phyloP scores from a whole-genome alignment of 2,797 vertebrate species.

The Spinus olivaceus region DNA sequence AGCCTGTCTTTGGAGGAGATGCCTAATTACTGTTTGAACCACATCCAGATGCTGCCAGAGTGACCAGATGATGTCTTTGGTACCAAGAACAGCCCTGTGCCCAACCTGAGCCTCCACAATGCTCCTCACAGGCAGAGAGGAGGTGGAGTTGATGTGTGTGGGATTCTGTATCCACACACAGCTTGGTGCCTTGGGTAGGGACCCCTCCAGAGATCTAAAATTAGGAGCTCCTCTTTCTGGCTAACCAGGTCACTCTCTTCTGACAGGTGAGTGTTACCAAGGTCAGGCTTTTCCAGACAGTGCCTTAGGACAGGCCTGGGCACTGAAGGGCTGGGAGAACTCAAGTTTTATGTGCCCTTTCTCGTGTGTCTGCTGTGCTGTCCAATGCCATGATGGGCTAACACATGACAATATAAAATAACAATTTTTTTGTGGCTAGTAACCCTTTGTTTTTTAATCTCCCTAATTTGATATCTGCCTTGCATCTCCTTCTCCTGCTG shows the following conservation, averaged over 20 bases:
- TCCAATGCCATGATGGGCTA: neutral
- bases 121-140: neutral
- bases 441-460: neutral
- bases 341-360: neutral
- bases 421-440: fast-evolving
- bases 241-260: neutral
- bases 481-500: neutral
- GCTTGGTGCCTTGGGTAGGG: neutral
- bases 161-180: fast-evolving
- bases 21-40: neutral
- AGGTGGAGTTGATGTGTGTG: fast-evolving
- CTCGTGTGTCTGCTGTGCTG: neutral
- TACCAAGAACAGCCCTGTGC: neutral
- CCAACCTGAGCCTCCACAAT: neutral
- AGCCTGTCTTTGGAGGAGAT: neutral
- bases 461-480: neutral
- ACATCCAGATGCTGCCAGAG: neutral
- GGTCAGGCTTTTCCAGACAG: neutral
- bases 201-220: neutral
- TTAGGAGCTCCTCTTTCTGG: neutral
- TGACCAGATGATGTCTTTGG: neutral
- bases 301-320: neutral
- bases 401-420: neutral
- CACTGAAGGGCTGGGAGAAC: neutral
- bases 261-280: neutral